Evolutionary conservation across 1,140 invertebrate genomes (phyloP), one percentile per base, ranked within the genome.

Genomic region (Ostrea denselamellosa): DNA sequence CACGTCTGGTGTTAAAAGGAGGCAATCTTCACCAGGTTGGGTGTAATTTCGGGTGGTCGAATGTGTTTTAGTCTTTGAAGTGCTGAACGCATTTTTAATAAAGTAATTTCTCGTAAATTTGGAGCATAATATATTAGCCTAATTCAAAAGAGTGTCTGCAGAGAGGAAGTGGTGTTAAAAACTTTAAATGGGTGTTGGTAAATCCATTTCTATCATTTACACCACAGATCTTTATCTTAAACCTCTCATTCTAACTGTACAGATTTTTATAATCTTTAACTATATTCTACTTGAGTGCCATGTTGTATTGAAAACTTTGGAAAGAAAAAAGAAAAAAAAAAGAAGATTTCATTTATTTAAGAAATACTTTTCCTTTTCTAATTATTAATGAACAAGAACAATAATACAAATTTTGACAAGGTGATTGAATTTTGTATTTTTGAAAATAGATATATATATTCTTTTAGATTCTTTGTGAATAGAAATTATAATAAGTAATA

Each of bases 31-130:
- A 28, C 22, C 28, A 77, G 9, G 22, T 25, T 77, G 10, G 14
- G 25, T 77, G 68, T 28, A 77, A 77, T 77, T 4, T 77, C 68
- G 14, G 68, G 68, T 77, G 68, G 68, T 34, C 22, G 28, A 25
- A 25, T 77, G 68, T 25, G 28, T 28, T 77, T 25, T 9, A 77
- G 68, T 77, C 68, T 77, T 77, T 77, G 68, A 77, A 77, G 68
- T 77, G 68, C 14, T 77, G 68, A 77, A 77, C 28, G 68, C 28
- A 77, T 77, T 77, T 71, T 25, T 77, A 77, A 77, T 77, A 44
- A 77, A 77, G 68, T 77, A 77, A 77, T 25, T 77, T 77, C 68
- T 77, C 28, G 8, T 77, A 77, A 77, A 77, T 77, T 25, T 28
- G 68, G 12, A 77, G 28, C 68, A 28, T 77, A 28, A 25, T 77